These are phyloP conservation scores for Drymodes brunneopygia DNA, from an alignment of 2,113 vertebrate species.

Conservation along the genomic window DNA sequence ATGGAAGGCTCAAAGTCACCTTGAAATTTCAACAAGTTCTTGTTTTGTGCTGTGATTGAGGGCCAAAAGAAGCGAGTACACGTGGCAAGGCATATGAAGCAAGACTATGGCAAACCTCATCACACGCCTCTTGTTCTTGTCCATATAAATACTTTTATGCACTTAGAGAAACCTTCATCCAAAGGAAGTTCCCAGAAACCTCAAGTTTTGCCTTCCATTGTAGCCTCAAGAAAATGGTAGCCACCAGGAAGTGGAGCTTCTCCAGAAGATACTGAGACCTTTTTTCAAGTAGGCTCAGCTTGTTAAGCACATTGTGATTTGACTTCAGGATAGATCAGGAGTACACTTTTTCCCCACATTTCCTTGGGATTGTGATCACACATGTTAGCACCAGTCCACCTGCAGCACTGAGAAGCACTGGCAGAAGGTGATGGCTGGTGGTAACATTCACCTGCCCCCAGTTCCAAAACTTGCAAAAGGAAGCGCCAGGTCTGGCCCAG, in stretches of 20 bases:
- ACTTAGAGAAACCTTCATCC: not conserved
- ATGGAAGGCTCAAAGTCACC: not conserved
- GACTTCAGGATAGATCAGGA: not conserved
- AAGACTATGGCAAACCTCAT: not conserved
- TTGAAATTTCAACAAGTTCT: not conserved
- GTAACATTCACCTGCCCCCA: not conserved
- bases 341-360: not conserved
- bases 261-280: not conserved
- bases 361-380: not conserved
- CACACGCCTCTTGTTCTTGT: not conserved
- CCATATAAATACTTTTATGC: not conserved
- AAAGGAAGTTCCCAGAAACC: not conserved
- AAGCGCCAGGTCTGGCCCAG: not conserved
- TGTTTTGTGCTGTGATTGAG: not conserved
- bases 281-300: not conserved
- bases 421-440: not conserved
- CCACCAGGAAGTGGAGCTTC: not conserved
- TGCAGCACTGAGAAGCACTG: not conserved
- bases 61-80: not conserved
- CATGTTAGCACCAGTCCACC: rapidly evolving
- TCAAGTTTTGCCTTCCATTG: not conserved
- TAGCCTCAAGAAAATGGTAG: not conserved
- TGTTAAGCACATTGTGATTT: not conserved
- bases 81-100: not conserved
- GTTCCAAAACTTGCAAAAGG: not conserved